Base-by-base conservation (phyloP, 2,888 invertebrate genomes). In the Lysandra coridon region DNA sequence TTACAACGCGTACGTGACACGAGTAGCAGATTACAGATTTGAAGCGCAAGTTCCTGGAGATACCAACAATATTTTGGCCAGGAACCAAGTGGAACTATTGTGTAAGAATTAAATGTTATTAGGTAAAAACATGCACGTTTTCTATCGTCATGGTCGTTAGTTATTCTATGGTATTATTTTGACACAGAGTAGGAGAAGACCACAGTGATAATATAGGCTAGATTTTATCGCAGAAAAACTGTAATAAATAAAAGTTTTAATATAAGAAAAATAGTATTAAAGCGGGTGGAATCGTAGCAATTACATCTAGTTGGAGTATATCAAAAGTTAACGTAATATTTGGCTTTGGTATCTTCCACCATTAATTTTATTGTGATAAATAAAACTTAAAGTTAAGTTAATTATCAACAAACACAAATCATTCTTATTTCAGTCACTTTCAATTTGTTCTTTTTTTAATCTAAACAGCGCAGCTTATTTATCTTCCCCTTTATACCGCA, bases 401-500 rank as follows among this genome's bases (percentile, higher is more conserved):
- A 53, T 44, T 44, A 44, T 53, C 53, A 57, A 3, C 17, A 57
- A 57, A 57, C 17, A 17, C 62, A 62, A 69, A 69, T 12, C 14
- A 69, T 4, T 37, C 5, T 69, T 69, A 69, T 69, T 33, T 69
- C 33, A 12, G 37, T 37, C 69, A 37, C 69, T 33, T 33, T 64
- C 64, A 23, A 30, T 10, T 23, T 64, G 64, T 30, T 62, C 62
- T 23, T 76, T 76, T 37, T 76, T 76, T 76, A 76, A 76, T 76
- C 76, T 53, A 17, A 57, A 76, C 57, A 76, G 53, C 33, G 17
- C 76, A 57, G 76, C 57, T 79, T 80, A 80, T 81, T 81, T 81
- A 80, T 82, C 81, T 82, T 79, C 81, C 81, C 81, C 73, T 80
- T 79, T 80, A 79, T 80, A 80, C 78, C 79, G 78, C 62, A 57